Conservation (phyloP, 2,113 vertebrate genomes). For the Gasterosteus nipponicus region DNA sequence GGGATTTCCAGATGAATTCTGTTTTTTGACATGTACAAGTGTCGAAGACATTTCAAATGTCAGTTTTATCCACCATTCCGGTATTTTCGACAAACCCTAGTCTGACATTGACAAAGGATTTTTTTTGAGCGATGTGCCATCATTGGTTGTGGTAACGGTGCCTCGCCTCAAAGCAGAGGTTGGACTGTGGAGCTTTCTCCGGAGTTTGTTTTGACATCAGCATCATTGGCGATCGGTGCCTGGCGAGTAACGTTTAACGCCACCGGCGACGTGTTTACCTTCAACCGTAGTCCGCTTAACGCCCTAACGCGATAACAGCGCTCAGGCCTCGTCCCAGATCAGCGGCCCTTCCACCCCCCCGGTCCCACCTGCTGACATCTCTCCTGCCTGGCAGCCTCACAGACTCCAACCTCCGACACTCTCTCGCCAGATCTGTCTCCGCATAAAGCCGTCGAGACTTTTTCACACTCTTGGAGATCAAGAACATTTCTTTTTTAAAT, state of each 20-base stretch:
- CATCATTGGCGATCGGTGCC: constrained; percentile 4
- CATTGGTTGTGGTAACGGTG: not conserved
- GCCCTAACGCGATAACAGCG: constrained; percentile 19
- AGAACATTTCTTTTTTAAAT: constrained; percentile 45
- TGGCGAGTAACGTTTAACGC: constrained; percentile 7
- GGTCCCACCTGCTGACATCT: constrained; percentile 47
- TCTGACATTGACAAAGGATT: too few species aligned
- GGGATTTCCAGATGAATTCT: not conserved
- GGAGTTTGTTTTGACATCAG: constrained; percentile 8
- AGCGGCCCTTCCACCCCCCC: constrained; percentile 17
- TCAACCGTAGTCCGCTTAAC: constrained; percentile 31
- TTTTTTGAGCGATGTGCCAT: constrained; percentile 30
- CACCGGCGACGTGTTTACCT: constrained; percentile 35
- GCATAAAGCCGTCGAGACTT: constrained; percentile 31
- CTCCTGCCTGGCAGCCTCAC: constrained; percentile 32
- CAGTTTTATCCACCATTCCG: too few species aligned
- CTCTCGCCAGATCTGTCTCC: constrained; percentile 24
- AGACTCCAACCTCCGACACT: constrained; percentile 47
- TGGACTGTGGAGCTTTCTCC: not conserved
- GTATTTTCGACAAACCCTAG: too few species aligned
- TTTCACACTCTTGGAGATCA: constrained; percentile 40
- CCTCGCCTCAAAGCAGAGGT: not conserved
- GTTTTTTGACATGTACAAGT: not conserved
- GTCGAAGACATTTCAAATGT: too few species aligned
- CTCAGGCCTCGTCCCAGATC: constrained; percentile 42